A percentile compares a stretch with the other conserved stretches of the same genome.
Conservation (phyloP, 2,888 invertebrate genomes). For the Drosophila koepferae region DNA sequence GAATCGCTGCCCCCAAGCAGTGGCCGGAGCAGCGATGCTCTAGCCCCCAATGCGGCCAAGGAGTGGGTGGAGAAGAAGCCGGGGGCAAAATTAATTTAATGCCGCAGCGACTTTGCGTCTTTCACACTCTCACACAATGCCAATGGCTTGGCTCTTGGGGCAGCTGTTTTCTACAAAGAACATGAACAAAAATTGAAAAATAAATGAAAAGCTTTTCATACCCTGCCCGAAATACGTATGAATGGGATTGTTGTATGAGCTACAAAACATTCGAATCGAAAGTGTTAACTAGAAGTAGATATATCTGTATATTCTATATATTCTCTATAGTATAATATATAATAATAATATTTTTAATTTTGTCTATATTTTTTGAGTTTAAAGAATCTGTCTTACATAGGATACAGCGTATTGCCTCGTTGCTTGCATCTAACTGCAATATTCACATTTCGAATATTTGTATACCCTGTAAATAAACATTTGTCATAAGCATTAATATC, state of each 20-base stretch:
- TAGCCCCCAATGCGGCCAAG: not conserved
- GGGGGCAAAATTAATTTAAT: conserved; percentile 41
- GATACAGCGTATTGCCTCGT: not conserved
- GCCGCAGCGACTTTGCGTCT: conserved; percentile 51
- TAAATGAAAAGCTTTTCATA: conserved; percentile 5
- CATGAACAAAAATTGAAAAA: not conserved
- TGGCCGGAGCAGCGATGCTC: conserved; percentile 5
- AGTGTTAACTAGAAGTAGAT: not conserved
- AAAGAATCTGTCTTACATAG: too few relatives aligned
- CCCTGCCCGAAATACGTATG: not conserved
- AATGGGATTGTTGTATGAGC: not conserved
- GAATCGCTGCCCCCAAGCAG: conserved; percentile 19
- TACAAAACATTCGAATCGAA: not conserved
- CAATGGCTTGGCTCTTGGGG: conserved; percentile 4
- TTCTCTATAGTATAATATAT: too few relatives aligned
- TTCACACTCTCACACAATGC: conserved; percentile 61
- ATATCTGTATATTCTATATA: not conserved
- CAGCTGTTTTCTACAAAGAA: conserved; percentile 33
- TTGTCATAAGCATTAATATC: not conserved
- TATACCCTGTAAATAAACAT: not conserved
- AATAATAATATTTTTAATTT: too few relatives aligned
- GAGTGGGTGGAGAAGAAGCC: conserved; percentile 1
- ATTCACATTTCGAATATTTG: not conserved
- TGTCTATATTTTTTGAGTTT: too few relatives aligned
- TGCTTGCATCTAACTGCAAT: not conserved